Evolutionary conservation across 2,797 vertebrate genomes (phyloP), one percentile per base, ranked within the genome.

Genomic region (Chiloscyllium punctatum): DNA sequence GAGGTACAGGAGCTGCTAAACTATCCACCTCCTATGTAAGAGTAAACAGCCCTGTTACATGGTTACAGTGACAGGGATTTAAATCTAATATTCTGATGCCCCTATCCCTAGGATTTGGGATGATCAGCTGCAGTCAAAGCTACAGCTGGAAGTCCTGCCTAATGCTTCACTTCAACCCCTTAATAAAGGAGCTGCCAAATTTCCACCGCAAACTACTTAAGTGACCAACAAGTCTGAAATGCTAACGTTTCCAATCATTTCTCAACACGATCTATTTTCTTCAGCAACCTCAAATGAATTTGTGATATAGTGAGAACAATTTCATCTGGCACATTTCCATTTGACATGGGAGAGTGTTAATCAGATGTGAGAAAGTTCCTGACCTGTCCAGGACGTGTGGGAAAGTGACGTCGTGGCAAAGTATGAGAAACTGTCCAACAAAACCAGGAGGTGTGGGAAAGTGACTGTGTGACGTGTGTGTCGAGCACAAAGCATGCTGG

Each of bases 341-440:
- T 48, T 69, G 21, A 42, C 42, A 92, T 92, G 90, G 90, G 90
- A 92, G 69, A 92, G 88, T 91, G 57, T 68, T 6, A 66, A 66
- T 92, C n/a, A 92, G 90, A 68, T 21, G 8, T 69, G 66, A 21
- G n/a, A 92, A 69, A 92, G 66, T 69, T n/a, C 69, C 90, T 92
- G 33, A 68, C 88, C 33, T 33, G 23, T 68, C 33, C 23, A 33
- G 1, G 68, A 66, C 37, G 62, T 92, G 90, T 92, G 90, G n/a
- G 90, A 92, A 92, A 42, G 62, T 68, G 88, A 92, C 8, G 90
- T 69, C 69, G 37, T 37, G n/a, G 37, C 2, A 4, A 53, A 37
- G 62, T 69, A 33, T 92, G 90, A 69, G 90, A 92, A 92, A 68
- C 62, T 37, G 90, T 37, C 90, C 62, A 87, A 53, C 48, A 92